Conservation (phyloP, 2,113 vertebrate species). For the Gyps fulvus region DNA sequence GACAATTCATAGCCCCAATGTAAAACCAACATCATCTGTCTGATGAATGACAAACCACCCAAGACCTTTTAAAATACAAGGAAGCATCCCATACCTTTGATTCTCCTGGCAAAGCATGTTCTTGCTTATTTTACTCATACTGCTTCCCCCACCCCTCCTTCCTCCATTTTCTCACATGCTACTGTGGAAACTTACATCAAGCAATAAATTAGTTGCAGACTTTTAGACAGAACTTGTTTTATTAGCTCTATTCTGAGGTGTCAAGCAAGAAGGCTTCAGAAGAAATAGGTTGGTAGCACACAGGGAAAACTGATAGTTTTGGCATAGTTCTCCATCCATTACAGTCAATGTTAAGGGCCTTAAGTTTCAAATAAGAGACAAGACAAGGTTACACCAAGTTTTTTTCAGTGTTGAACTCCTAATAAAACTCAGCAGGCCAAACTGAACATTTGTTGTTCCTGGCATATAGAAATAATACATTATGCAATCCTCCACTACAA, state of each 20-base stretch:
- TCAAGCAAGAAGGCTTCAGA: not conserved
- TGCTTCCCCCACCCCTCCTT: not conserved
- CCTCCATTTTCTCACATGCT: not conserved
- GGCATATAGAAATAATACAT: not conserved
- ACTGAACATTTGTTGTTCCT: not conserved
- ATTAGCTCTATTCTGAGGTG: not conserved
- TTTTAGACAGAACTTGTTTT: not conserved
- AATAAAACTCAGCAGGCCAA: not conserved
- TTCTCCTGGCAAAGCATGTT: not conserved
- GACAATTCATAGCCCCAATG: not conserved
- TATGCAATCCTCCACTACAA: not conserved
- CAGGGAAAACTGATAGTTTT: not conserved
- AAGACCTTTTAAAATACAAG: not conserved
- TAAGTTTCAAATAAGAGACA: not conserved
- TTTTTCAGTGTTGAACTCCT: not conserved
- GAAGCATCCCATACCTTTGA: not conserved
- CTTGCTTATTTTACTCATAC: not conserved
- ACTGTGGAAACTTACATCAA: not conserved
- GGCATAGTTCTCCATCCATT: not conserved
- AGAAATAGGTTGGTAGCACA: not conserved
- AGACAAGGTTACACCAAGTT: not conserved
- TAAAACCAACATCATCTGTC: not conserved
- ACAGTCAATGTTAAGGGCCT: not conserved
- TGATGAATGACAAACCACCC: not conserved
- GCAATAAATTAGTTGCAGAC: not conserved